Conservation (phyloP, 2,797 vertebrate species). For the Esox lucius region DNA sequence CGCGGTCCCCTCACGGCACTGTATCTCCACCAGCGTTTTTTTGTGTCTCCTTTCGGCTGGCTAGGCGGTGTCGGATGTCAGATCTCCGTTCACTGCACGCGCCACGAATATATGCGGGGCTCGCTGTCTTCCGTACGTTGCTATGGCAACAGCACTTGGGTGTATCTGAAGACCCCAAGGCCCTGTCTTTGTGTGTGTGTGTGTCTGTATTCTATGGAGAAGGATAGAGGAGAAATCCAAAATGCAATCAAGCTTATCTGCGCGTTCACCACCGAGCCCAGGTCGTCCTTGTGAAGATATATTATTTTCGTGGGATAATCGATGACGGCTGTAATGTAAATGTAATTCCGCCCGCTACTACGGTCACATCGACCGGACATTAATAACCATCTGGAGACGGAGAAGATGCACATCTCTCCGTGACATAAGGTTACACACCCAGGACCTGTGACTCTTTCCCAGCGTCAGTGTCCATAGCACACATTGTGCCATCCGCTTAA, state of each 20-base stretch:
- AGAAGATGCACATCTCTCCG: too few relatives aligned
- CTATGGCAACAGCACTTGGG: constrained; percentile 60
- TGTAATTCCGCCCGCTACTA: constrained; percentile 31
- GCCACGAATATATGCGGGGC: constrained; percentile 30
- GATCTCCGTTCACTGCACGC: constrained; percentile 61
- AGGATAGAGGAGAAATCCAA: constrained; percentile 40
- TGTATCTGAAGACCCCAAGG: constrained; percentile 43
- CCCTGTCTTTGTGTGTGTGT: constrained; percentile 21
- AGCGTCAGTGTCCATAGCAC: too few relatives aligned
- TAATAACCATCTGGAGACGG: not conserved
- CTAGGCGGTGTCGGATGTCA: constrained; percentile 7
- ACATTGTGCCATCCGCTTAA: too few relatives aligned
- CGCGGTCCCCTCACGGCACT: too few relatives aligned
- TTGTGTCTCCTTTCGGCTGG: constrained; percentile 25
- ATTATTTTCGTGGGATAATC: constrained; percentile 42
- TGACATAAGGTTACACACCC: too few relatives aligned
- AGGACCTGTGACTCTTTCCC: not conserved
- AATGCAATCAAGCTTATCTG: constrained; percentile 59
- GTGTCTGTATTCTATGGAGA: constrained; percentile 37
- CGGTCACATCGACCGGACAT: constrained; percentile 29
- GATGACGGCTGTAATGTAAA: constrained; percentile 12
- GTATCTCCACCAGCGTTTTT: too few relatives aligned
- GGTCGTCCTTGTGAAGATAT: constrained; percentile 31
- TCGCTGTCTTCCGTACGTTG: constrained; percentile 56
- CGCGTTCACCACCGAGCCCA: constrained; percentile 34